Base-by-base conservation (phyloP, 1,140 invertebrate species). In the Triops longicaudatus region DNA sequence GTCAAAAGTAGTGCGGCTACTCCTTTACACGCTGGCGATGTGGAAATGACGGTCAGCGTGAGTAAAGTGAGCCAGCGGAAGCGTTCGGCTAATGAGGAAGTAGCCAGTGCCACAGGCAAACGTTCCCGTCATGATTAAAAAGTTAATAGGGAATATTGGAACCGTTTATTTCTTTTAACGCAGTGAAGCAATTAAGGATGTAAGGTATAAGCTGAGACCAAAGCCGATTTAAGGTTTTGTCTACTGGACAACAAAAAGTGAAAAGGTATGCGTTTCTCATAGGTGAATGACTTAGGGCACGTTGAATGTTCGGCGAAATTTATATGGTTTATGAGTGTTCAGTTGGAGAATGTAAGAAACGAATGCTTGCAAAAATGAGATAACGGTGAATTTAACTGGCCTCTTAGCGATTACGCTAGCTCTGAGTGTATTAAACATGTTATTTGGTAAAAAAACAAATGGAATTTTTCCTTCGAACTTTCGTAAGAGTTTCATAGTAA, bases 11-110 rank as follows among this genome's bases (percentile, higher is more conserved):
- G 22, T 63, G 50, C 50, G 6, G 50, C 50, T 17, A 22, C 50
- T 63, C 14, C 50, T 63, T 22, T 63, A 22, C 50, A 63, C 50
- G 50, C 50, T 63, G 50, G 50, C 22, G 50, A 63, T 14, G 50
- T 63, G 50, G 50, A 63, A 63, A 63, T 63, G 50, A 63, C 50
- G 50, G 50, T 63, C 4, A 63, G 50, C 50, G 50, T 63, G 50
- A 63, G 50, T 63, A 63, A 63, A 63, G 50, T 63, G 50, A 63
- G 50, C 22, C 50, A 63, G 10, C 50, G 50, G 50, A 63, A 63
- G 50, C 50, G 50, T 63, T 22, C 50, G 22, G 50, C 50, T 22
- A 63, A 63, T 14, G 50, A 63, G 17, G 50, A 63, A 63, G 50
- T 63, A 22, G 22, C 50, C 50, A 9, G 50, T 63, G 50, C 17